Evolutionary conservation across 2,797 vertebrate genomes (phyloP).

Genomic region (Neopelma chrysocephalum): DNA sequence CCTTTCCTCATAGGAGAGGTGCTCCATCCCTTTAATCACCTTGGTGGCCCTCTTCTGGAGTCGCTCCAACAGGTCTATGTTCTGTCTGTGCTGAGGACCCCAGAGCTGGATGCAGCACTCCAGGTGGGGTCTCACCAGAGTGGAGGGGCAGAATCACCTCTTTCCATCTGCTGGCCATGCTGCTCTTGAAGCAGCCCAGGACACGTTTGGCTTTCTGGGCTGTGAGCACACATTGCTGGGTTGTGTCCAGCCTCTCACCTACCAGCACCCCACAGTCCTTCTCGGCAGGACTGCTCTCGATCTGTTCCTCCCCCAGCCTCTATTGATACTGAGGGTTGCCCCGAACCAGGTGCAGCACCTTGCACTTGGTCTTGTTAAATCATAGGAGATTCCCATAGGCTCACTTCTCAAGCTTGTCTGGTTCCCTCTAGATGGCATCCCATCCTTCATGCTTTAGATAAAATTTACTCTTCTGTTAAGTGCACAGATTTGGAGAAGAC

Average conservation of each 20-base stretch:
- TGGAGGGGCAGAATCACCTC: neutral
- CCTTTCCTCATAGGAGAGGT: neutral
- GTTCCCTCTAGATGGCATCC: neutral
- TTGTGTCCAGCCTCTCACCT: neutral
- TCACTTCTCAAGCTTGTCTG: neutral
- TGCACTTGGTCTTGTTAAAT: neutral
- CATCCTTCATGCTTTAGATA: neutral
- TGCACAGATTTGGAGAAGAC: neutral
- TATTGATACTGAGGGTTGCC: neutral
- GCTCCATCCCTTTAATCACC: neutral
- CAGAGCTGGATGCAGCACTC: neutral
- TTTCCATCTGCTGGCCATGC: rapidly evolving
- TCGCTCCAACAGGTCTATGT: neutral
- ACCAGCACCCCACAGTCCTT: neutral
- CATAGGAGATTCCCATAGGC: neutral
- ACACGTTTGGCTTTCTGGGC: neutral
- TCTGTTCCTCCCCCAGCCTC: neutral
- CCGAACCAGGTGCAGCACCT: neutral
- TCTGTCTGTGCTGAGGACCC: neutral
- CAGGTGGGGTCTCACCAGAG: neutral
- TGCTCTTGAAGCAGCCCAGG: neutral
- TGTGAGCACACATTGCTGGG: neutral
- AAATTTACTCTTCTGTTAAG: neutral
- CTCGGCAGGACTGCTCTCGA: neutral
- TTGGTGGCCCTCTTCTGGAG: neutral